Evolutionary conservation across 2,888 invertebrate species (phyloP).

Genomic region (Patella pellucida): DNA sequence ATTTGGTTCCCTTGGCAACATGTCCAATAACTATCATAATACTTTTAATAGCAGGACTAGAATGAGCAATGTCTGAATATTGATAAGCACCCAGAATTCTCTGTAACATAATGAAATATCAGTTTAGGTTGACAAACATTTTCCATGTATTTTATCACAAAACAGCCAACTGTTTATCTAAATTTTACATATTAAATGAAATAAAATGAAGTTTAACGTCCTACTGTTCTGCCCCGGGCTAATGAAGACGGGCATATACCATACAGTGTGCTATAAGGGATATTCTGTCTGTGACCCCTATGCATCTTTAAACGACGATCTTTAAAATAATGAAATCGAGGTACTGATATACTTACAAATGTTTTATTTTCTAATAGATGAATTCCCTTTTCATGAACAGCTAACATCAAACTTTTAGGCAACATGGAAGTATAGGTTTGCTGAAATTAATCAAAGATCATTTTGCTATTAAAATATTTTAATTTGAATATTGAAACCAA

Average conservation of each 20-base stretch:
- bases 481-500: not conserved
- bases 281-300: too few species aligned
- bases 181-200: too few species aligned
- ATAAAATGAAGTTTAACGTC: too few species aligned
- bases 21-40: slow-evolving; percentile 93
- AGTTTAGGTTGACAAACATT: not conserved
- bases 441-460: slow-evolving; percentile 73
- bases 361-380: slow-evolving; percentile 90
- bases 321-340: too few species aligned
- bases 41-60: slow-evolving; percentile 91
- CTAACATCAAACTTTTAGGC: slow-evolving; percentile 92
- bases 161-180: too few species aligned
- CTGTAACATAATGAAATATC: slow-evolving; percentile 73
- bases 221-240: too few species aligned
- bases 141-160: too few species aligned
- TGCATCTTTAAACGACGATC: too few species aligned
- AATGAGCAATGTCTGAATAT: slow-evolving; percentile 89
- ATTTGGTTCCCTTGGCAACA: slow-evolving; percentile 90
- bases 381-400: slow-evolving; percentile 91
- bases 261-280: too few species aligned
- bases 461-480: too few species aligned
- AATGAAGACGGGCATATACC: too few species aligned
- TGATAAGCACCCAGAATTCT: slow-evolving; percentile 92
- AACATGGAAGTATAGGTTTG: slow-evolving; percentile 97
- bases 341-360: slow-evolving; percentile 65